Percentiles rank a stretch among this genome's conserved stretches.
These are phyloP conservation scores for Trichogramma dendrolimi DNA, from an alignment of 2,888 invertebrate species.

Conservation along the genomic window DNA sequence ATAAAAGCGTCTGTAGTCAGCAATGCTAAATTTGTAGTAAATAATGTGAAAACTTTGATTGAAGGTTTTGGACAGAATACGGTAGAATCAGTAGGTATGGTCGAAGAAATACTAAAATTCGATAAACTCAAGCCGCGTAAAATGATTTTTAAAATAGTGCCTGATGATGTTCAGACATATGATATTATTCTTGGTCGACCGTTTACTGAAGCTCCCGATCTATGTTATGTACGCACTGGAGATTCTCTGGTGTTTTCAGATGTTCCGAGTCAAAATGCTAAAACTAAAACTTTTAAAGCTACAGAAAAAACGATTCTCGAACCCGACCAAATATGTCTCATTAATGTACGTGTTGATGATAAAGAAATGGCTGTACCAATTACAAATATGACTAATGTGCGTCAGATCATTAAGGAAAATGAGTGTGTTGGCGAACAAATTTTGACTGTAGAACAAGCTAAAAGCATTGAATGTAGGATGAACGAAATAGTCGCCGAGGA, in stretches of 20 bases:
- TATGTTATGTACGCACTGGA: slow-evolving; percentile 6
- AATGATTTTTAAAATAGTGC: slow-evolving; percentile 18
- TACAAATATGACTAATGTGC: not conserved
- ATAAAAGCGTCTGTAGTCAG: slow-evolving; percentile 17
- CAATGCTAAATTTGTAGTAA: slow-evolving; percentile 1
- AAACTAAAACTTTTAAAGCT: not conserved
- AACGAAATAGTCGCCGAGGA: not conserved
- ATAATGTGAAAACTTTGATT: not conserved
- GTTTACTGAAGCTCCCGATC: slow-evolving; percentile 18
- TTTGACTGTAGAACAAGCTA: not conserved
- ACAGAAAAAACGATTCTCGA: not conserved
- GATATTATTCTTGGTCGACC: slow-evolving; percentile 22
- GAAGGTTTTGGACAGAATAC: slow-evolving; percentile 19
- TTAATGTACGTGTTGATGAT: slow-evolving; percentile 8
- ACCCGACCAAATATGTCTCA: slow-evolving; percentile 7
- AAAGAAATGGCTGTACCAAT: not conserved
- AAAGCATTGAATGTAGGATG: not conserved
- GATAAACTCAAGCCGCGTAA: slow-evolving; percentile 15
- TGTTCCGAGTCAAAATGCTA: not conserved
- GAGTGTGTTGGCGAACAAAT: slow-evolving; percentile 8
- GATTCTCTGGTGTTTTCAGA: slow-evolving; percentile 12
- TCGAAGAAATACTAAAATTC: slow-evolving; percentile 12
- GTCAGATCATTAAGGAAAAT: not conserved
- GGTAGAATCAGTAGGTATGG: slow-evolving; percentile 18
- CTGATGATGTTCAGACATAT: slow-evolving; percentile 14